Base-by-base conservation (phyloP, 1,140 invertebrate species). In the Brachystomella parvula region DNA sequence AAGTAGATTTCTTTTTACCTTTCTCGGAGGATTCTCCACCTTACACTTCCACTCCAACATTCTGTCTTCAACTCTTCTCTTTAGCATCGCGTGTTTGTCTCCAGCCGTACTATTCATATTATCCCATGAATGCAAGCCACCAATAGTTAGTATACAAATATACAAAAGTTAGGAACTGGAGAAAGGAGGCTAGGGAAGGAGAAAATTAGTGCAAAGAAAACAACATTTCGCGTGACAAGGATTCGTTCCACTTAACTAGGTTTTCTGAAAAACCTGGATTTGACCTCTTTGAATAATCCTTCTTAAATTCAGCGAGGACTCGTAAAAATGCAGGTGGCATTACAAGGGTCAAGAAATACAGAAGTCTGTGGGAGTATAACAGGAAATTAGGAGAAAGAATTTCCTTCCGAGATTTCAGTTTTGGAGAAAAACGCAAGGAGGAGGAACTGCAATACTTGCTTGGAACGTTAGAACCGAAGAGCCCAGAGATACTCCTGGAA, bases 41-140 rank as follows among this genome's bases (percentile, higher is more conserved):
- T 32, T 28, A 29, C 60, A 62, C 31, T 62, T 62, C 60, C 60
- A 62, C 31, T 39, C 60, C 60, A 62, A 47, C 60, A 62, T 62
- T 62, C 60, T 28, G 31, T 62, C 60, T 24, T 62, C 60, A 47
- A 39, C 60, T 47, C 31, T 9, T 44, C 60, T 6, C 19, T 35
- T 28, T 15, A 3, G 60, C 12, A 28, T 62, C 28, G 31, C 30
- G 24, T 62, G 2, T 19, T 62, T 26, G 3, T 62, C 60, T 33
- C 17, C 39, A 59, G 21, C 9, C 3, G 6, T 9, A 30, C 24
- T 17, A 9, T 31, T 12, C 2, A 28, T 59, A 6, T 24, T 59
- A 9, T 17, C 30, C 30, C 30, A 9, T 12, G 3, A 24, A 30
- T 29, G 6, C 49, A 15, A 15, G 6, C 24, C 24, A 9, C 15